These are phyloP conservation scores for Perizoma flavofasciatum DNA, from an alignment of 2,888 invertebrate genomes.

Conservation along the genomic window DNA sequence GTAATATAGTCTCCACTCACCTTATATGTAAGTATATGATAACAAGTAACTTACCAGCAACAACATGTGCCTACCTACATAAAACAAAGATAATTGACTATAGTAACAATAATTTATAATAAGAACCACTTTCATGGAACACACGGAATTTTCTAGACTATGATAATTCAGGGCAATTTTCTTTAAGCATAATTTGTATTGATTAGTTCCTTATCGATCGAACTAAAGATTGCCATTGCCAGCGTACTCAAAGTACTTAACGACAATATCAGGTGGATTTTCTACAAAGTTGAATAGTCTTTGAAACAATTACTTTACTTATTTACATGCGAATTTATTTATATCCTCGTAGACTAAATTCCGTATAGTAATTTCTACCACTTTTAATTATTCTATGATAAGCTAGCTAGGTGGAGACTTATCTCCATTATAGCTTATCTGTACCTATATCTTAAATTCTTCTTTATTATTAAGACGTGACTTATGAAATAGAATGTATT, in stretches of 20 bases:
- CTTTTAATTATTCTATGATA: too few relatives aligned
- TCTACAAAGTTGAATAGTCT: neutral
- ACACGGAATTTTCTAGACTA: slow-evolving; percentile 3
- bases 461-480: neutral
- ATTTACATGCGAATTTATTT: too few relatives aligned
- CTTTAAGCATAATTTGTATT: slow-evolving; percentile 11
- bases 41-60: slow-evolving; percentile 3
- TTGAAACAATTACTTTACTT: too few relatives aligned
- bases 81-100: neutral
- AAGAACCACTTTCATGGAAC: slow-evolving; percentile 3
- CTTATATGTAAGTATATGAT: neutral
- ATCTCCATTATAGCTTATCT: too few relatives aligned
- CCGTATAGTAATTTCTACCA: too few relatives aligned
- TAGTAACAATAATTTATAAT: too few relatives aligned
- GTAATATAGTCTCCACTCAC: neutral
- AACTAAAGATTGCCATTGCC: neutral
- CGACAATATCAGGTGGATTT: neutral
- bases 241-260: neutral
- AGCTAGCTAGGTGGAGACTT: too few relatives aligned
- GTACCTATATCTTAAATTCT: too few relatives aligned
- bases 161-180: slow-evolving; percentile 3
- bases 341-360: too few relatives aligned
- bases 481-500: slow-evolving; percentile 10
- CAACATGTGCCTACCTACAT: neutral
- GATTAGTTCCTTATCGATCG: slow-evolving; percentile 25